These are phyloP conservation scores for Meloidogyne hapla DNA, from an alignment of 1,140 invertebrate species.

Conservation along the genomic window DNA sequence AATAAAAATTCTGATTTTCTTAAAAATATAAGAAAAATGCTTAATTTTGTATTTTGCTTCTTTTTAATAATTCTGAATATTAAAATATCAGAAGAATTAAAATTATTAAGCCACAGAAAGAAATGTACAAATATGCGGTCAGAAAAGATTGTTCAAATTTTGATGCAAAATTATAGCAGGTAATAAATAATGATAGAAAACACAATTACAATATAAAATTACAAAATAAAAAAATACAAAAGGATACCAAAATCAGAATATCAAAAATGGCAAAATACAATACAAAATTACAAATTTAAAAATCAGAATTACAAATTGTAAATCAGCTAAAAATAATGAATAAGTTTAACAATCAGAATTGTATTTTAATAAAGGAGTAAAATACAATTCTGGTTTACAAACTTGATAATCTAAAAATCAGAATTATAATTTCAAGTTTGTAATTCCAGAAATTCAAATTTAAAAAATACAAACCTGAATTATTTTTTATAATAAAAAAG, in stretches of 20 bases:
- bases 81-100: background rate
- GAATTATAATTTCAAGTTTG: no score
- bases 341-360: no score
- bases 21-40: background rate
- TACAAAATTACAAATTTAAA: no score
- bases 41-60: background rate
- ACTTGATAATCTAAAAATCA: background rate
- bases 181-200: slow-evolving; percentile 18
- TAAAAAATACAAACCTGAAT: background rate
- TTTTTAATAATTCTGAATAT: background rate
- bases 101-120: background rate
- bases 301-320: background rate
- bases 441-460: no score
- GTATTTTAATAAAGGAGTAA: no score
- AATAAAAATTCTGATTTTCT: no score
- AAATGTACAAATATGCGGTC: slow-evolving; percentile 14
- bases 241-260: no score
- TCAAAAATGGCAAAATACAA: no score
- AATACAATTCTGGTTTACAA: no score
- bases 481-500: background rate
- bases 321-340: background rate
- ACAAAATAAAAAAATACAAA: no score
- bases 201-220: background rate
- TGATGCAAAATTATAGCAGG: slow-evolving; percentile 43
- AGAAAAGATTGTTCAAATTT: slow-evolving; percentile 22